Base-by-base conservation (phyloP, 2,113 vertebrate genomes). In the Cariama cristata region DNA sequence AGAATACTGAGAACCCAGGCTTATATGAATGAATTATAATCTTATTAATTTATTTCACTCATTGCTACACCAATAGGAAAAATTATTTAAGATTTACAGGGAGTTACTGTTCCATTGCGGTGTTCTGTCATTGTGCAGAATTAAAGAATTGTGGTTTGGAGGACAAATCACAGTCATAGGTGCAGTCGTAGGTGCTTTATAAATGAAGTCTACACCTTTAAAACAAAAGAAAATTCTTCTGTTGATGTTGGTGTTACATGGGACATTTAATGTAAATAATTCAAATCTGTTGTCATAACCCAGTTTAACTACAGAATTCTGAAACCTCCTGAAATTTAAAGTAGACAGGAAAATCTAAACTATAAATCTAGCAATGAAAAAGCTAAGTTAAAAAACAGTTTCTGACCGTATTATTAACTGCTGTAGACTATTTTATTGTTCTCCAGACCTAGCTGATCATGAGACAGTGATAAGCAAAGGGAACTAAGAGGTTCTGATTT, bases 401-500 rank as follows among this genome's bases (percentile, higher is more conserved):
- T 81, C n/a, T 75, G 52, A 26, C 30, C 13, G 14, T 59, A 15
- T 66, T 79, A 82, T 28, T 76, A 69, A 76, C 44, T 85, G 30
- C 42, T 90, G 9, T 35, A 64, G 60, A 12, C 49, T 59, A 3
- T 88, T 86, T 59, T 81, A 60, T 64, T 90, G 49, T 92, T 93
- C 79, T 62, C 50, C 64, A 73, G 53, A 74, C 49, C 20, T 64
- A 69, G 72, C 33, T 84, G 62, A 94, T 93, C 93, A 81, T 91
- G 86, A 79, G 83, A 68, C 58, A 42, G 66, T 64, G 79, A 86
- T 92, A 92, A 64, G 82, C 76, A 91, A 79, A 90, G 66, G 90
- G 86, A 97, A 94, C 66, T 97, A 94, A 89, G 53, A 85, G 66
- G 79, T 95, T 96, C 95, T 93, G 84, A 91, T 94, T 96, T 96